These are phyloP conservation scores for Telmatochromis sp. DNA, from an alignment of 2,113 vertebrate species.

Conservation along the genomic window DNA sequence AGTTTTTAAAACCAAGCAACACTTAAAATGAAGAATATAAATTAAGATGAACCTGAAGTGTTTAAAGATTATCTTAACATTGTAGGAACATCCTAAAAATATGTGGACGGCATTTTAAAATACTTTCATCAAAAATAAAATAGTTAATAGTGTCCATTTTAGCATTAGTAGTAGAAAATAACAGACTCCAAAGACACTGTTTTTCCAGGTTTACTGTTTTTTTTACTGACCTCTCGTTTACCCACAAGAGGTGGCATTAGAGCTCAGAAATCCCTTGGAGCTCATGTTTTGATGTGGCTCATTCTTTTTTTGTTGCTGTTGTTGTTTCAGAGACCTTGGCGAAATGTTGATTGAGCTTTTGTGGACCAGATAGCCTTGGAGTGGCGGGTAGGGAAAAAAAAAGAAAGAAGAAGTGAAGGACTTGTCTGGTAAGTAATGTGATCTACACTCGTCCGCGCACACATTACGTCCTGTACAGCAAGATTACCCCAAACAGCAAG, in stretches of 20 bases:
- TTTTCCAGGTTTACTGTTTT: not conserved
- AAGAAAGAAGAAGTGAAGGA: not conserved
- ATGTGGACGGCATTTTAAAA: not conserved
- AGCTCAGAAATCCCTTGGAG: not conserved
- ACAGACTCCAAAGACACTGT: not conserved
- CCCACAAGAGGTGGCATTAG: not conserved
- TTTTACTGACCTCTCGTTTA: not conserved
- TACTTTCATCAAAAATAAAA: not conserved
- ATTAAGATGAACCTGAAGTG: not conserved
- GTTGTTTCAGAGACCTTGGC: conserved; percentile 34
- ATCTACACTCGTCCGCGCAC: not conserved
- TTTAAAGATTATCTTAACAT: not conserved
- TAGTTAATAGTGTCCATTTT: not conserved
- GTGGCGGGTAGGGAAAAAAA: not conserved
- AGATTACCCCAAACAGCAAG: conserved; percentile 4
- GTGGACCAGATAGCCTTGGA: conserved; percentile 19
- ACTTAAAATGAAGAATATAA: not conserved
- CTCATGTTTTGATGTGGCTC: conserved; percentile 17
- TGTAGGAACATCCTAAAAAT: not conserved
- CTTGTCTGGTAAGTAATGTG: conserved; percentile 11
- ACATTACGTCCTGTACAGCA: not conserved
- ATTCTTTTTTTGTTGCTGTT: not conserved
- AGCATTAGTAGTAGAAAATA: not conserved
- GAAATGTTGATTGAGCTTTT: conserved; percentile 52
- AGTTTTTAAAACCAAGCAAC: not conserved